Evolutionary conservation across 1,140 invertebrate genomes (phyloP).

Genomic region (Neodiprion lecontei): DNA sequence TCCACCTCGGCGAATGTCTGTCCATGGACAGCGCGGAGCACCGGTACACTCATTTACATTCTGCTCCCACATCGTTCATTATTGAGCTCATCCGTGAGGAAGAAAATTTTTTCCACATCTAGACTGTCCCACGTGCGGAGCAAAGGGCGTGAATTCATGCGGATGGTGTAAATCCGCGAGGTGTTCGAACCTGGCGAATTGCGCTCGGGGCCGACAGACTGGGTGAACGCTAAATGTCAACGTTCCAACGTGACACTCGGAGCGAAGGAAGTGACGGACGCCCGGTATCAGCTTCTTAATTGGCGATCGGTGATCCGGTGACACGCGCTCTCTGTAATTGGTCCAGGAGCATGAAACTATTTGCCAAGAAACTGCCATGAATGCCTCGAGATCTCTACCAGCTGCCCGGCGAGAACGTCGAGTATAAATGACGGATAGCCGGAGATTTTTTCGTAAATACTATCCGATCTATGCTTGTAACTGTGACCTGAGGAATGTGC

Average conservation of each 20-base stretch:
- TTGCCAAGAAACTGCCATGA: not conserved
- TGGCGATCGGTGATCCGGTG: slow-evolving; percentile 1
- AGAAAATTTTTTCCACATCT: not conserved
- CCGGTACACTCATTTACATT: slow-evolving; percentile 7
- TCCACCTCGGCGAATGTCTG: not conserved
- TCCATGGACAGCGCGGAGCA: not conserved
- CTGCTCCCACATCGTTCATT: slow-evolving; percentile 4
- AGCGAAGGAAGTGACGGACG: not conserved
- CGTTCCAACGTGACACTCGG: slow-evolving; percentile 1
- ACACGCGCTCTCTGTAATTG: slow-evolving; percentile 3
- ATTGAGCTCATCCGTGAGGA: not conserved
- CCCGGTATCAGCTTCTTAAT: not conserved
- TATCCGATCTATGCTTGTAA: not conserved
- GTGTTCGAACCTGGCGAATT: too few species aligned
- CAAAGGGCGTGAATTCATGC: too few species aligned
- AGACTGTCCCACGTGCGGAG: not conserved
- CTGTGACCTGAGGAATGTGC: not conserved
- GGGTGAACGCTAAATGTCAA: not conserved
- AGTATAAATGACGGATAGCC: too few species aligned
- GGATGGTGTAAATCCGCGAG: too few species aligned
- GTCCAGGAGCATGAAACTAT: slow-evolving; percentile 4
- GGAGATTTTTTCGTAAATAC: too few species aligned
- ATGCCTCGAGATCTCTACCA: too few species aligned
- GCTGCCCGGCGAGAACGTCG: too few species aligned
- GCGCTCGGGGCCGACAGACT: not conserved